These are phyloP conservation scores for Tamandua tetradactyla DNA, from an alignment of 2,797 vertebrate genomes.

Conservation along the genomic window DNA sequence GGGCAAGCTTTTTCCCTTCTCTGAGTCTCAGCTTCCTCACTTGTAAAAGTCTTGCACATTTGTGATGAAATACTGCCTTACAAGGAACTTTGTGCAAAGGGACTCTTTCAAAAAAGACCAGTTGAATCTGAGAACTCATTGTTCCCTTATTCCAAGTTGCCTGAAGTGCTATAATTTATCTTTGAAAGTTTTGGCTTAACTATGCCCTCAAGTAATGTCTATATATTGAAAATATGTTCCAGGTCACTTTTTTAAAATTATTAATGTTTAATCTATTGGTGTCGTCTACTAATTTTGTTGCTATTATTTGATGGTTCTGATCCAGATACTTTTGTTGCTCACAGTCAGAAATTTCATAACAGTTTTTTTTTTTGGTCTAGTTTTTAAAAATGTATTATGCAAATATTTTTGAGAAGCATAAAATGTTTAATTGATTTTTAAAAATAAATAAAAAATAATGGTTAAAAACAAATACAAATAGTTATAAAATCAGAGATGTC, in stretches of 20 bases:
- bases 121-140: constrained; percentile 5
- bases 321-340: not conserved
- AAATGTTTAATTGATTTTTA: not conserved
- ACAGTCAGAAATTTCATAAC: not conserved
- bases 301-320: not conserved
- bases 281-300: not conserved
- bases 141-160: not conserved
- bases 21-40: not conserved
- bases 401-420: not conserved
- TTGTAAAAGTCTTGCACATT: constrained; percentile 1
- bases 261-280: not conserved
- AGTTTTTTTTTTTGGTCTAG: not conserved
- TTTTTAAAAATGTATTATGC: not conserved
- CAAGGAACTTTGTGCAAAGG: not conserved
- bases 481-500: constrained; percentile 14
- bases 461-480: constrained; percentile 7
- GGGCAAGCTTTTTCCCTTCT: not conserved
- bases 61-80: not conserved
- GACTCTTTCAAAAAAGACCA: not conserved
- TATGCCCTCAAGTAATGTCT: not conserved
- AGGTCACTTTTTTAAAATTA: constrained; percentile 7
- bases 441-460: not conserved
- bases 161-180: not conserved
- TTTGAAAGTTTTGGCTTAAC: constrained; percentile 19
- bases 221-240: not conserved